Percentiles rank a stretch among this genome's conserved stretches.
Evolutionary conservation across 1,140 invertebrate species (phyloP).

Genomic region (Drosophila littoralis): DNA sequence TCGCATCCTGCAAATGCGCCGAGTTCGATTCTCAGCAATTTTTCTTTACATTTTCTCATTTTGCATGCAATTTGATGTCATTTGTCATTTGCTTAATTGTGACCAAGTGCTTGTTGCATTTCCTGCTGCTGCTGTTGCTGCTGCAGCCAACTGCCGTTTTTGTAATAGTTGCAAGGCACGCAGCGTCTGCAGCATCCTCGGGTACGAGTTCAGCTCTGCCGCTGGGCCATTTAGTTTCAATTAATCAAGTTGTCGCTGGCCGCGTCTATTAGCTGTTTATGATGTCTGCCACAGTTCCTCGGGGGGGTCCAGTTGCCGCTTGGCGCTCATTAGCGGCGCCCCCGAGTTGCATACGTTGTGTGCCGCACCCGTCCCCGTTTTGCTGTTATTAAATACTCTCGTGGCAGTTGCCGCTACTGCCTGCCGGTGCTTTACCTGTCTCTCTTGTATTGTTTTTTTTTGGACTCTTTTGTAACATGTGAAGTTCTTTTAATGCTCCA

Average conservation of each 20-base stretch:
- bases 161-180: constrained; percentile 55
- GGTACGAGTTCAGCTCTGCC: not conserved
- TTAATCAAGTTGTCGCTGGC: constrained; percentile 79
- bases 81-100: constrained; percentile 83
- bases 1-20: constrained; percentile 26
- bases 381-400: constrained; percentile 51
- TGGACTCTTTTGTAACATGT: constrained; percentile 59
- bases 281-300: constrained; percentile 43
- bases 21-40: constrained; percentile 32
- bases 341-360: constrained; percentile 40
- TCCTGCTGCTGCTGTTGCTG: constrained; percentile 26
- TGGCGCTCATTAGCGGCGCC: constrained; percentile 71
- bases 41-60: constrained; percentile 37
- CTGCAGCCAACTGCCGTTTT: constrained; percentile 44
- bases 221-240: constrained; percentile 73
- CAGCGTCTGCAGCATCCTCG: constrained; percentile 33
- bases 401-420: constrained; percentile 72
- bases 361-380: not conserved
- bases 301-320: constrained; percentile 23
- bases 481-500: constrained; percentile 67
- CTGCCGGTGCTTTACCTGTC: constrained; percentile 38
- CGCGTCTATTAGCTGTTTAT: constrained; percentile 80
- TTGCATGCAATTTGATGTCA: constrained; percentile 80
- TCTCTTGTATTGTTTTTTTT: constrained; percentile 19
- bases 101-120: constrained; percentile 51